A percentile compares a stretch with the other conserved stretches of the same genome.
phyloP scores from a whole-genome alignment of 2,888 invertebrate species.

The Eristalis intricaria region DNA sequence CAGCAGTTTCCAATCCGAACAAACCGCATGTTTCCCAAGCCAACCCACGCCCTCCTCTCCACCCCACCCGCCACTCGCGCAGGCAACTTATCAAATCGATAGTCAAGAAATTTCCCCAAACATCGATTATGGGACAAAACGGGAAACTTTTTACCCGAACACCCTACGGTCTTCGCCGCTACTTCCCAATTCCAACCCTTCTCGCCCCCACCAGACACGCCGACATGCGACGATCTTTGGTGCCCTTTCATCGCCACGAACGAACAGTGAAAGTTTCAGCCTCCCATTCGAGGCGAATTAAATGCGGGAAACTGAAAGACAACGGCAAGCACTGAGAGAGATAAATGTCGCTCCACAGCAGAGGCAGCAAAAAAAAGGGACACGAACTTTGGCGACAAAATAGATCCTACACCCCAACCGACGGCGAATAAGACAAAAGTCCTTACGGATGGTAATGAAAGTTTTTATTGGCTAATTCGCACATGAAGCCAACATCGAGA shows the following conservation, averaged over 20 bases:
- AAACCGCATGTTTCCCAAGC: conserved; percentile 58
- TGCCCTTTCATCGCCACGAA: not conserved
- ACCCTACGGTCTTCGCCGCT: conserved; percentile 23
- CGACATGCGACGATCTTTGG: not conserved
- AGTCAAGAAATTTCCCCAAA: conserved; percentile 70
- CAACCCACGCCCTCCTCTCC: conserved; percentile 7
- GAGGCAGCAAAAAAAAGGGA: not conserved
- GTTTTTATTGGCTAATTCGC: conserved; percentile 68
- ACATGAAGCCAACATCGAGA: conserved; percentile 63
- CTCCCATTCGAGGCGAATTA: conserved; percentile 36
- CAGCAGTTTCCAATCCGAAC: conserved; percentile 44
- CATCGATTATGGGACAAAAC: conserved; percentile 71
- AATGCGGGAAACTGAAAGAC: conserved; percentile 55
- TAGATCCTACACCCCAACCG: conserved; percentile 24
- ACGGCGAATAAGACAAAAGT: conserved; percentile 47
- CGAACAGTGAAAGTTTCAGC: conserved; percentile 62
- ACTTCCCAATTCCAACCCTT: not conserved
- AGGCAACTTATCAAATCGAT: conserved; percentile 71
- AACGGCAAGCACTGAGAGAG: conserved; percentile 41
- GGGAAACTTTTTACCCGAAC: conserved; percentile 61
- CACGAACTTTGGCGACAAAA: conserved; percentile 62
- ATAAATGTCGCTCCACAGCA: conserved; percentile 37
- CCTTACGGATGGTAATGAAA: conserved; percentile 65
- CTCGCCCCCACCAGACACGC: not conserved
- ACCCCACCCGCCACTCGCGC: not conserved